phyloP scores from a whole-genome alignment of 2,113 vertebrate species.

The Atrichornis clamosus region DNA sequence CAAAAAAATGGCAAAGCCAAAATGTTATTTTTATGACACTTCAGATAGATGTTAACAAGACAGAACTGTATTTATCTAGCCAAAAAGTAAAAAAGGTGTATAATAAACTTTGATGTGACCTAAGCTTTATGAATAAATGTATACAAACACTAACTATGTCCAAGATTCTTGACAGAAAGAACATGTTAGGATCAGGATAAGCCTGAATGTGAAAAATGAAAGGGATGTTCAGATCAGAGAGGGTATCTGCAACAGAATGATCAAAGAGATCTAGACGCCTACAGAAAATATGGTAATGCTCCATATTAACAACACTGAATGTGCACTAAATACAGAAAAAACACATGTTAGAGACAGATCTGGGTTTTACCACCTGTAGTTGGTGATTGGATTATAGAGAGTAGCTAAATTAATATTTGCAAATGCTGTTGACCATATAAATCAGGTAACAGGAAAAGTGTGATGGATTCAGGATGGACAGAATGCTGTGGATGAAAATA shows the following conservation, averaged over 20 bases:
- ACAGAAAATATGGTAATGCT: not conserved
- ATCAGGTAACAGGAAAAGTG: not conserved
- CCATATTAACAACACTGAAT: not conserved
- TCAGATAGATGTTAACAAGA: not conserved
- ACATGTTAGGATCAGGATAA: not conserved
- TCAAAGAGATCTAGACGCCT: not conserved
- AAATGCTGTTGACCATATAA: not conserved
- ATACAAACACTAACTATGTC: not conserved
- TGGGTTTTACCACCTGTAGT: not conserved
- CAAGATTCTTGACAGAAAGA: not conserved
- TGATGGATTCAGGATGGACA: not conserved
- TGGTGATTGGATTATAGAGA: not conserved
- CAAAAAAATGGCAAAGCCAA: not conserved
- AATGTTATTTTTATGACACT: not conserved
- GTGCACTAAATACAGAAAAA: not conserved
- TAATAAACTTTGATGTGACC: not conserved
- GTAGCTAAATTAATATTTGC: not conserved
- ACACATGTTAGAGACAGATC: not conserved
- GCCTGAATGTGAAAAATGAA: not conserved
- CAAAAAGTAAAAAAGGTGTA: not conserved
- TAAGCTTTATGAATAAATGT: not conserved
- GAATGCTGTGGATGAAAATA: not conserved
- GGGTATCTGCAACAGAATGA: not conserved
- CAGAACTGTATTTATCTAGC: not conserved
- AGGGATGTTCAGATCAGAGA: not conserved